Base-by-base conservation (phyloP, 23 tunicate species). In the Clavelina lepadiformis region DNA sequence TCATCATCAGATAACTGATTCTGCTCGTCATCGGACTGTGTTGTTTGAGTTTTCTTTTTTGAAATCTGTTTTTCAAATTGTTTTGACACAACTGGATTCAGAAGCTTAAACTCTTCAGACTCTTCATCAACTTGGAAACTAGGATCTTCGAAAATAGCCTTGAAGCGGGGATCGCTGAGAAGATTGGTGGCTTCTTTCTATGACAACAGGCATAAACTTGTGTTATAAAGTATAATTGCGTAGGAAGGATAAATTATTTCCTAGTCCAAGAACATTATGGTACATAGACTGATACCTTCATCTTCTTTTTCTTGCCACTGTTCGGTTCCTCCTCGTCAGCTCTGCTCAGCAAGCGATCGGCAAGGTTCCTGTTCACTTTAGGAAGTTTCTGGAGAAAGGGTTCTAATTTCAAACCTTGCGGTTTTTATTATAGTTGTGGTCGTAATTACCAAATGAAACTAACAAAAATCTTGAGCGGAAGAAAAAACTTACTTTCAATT, bases 41-140 rank as follows among this genome's bases (percentile, higher is more conserved):
- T n/a, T n/a, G n/a, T n/a, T n/a, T n/a, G n/a, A n/a, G n/a, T n/a
- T n/a, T n/a, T n/a, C n/a, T n/a, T n/a, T 4, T 79, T 81, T 7
- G 56, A 38, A 52, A 35, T 51, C 61, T n/a, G 33, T 52, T 81
- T 81, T 26, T 72, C 79, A 22, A 72, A 64, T 72, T 81, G 70
- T 64, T 81, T 72, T 23, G 88, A 65, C 23, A 81, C 73, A 6
- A 70, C 84, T 20, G 81, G 98, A 22, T 83, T 72, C 25, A 91
- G 64, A 1, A 67, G 63, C 23, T 33, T 57, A 56, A 65, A 91
- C 49, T 83, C 86, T 60, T 91, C 98, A 5, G 86, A 77, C 35
- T 91, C 92, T 37, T 91, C 81, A 70, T 91, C 82, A 38, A 91
- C 91, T 72, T 82, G 67, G 65, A 82, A 91, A 33, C 63, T 74